Base-by-base conservation (phyloP, 2,888 invertebrate species). In the Dicyrtoma fusca region DNA sequence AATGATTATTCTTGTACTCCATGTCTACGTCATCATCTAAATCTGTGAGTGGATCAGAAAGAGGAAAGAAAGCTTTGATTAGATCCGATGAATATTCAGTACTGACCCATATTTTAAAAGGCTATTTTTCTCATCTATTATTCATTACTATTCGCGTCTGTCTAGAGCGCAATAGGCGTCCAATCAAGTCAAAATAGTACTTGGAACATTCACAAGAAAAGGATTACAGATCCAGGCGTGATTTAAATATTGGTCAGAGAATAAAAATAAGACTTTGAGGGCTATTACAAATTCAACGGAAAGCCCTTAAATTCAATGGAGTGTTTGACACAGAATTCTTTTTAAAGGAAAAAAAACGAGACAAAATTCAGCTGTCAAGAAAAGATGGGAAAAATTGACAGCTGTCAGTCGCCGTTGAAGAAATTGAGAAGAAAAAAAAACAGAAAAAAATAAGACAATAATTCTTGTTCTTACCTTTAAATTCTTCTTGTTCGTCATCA, bases 401-500 rank as follows among this genome's bases (percentile, higher is more conserved):
- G n/a, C n/a, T n/a, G n/a, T n/a, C n/a, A n/a, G n/a, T n/a, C 8
- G 49, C 10, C 25, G 65, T 21, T 21, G 23, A 5, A 19, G 19
- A 23, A 14, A 59, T 5, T 53, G 17, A 17, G 19, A 53, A 59
- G 1, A 47, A 47, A 49, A 4, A 5, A 49, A 64, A 64, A n/a
- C 11, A 63, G 10, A 63, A 49, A 14, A 62, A 21, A 23, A 19
- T 19, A 57, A 21, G 25, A 59, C 2, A 59, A 26, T 23, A 47
- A 49, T 23, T 14, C 21, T 14, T 44, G 2, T 19, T 44, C 47
- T 62, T 71, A 75, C 75, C 77, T 71, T 73, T 71, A 57, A 63
- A 71, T 34, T 63, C 63, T 34, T 71, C 71, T 17, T n/a, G 66
- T 17, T 63, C 74, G 61, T 76, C 74, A 71, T 87, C 87, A 77